Evolutionary conservation across 2,113 vertebrate species (phyloP).

Genomic region (Mustela nigripes): DNA sequence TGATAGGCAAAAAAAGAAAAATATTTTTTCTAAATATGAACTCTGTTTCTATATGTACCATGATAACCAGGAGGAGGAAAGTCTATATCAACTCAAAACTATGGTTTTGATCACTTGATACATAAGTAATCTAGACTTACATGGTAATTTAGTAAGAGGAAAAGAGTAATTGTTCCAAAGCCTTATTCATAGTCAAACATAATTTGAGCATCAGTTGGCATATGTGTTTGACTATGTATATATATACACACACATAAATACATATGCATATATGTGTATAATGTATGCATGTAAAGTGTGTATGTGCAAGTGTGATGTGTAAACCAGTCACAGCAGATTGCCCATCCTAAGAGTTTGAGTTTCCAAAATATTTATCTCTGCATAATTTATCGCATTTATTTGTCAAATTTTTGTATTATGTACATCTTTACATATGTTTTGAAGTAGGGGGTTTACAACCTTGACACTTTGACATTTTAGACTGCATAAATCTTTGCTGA

Average conservation of each 20-base stretch:
- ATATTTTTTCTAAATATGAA: background rate
- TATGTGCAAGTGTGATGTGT: background rate
- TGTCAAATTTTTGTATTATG: background rate
- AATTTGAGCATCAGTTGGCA: background rate
- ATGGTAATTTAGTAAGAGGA: background rate
- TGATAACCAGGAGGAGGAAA: background rate
- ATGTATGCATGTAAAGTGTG: background rate
- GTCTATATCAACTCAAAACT: background rate
- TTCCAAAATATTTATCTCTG: constrained; percentile 4
- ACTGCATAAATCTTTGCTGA: background rate
- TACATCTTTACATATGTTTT: background rate
- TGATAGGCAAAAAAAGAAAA: background rate
- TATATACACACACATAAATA: background rate
- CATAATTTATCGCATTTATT: background rate
- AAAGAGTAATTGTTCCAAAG: constrained; percentile 6
- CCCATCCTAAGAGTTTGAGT: background rate
- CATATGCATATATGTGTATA: background rate
- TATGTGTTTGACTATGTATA: background rate
- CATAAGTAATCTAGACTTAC: background rate
- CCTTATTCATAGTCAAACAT: background rate
- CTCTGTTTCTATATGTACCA: background rate
- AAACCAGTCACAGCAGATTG: background rate
- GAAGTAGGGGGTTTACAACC: background rate
- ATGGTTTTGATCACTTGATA: background rate
- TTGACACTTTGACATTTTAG: background rate